Evolutionary conservation across 2,113 vertebrate genomes (phyloP).

Genomic region (Pachyramphus minor): DNA sequence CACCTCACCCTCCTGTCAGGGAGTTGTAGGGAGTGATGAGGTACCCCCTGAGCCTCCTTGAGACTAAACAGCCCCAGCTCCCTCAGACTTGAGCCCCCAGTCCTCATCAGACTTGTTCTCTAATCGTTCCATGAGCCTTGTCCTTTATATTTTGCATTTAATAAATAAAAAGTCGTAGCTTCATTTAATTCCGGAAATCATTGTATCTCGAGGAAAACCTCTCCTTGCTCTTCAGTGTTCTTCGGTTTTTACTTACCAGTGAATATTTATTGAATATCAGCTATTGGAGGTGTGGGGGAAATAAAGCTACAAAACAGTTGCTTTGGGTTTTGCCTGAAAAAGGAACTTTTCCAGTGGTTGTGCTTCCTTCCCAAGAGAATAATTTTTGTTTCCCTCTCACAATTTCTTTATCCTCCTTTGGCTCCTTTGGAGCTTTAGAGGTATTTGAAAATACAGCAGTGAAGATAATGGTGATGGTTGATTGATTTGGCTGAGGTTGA

Average conservation of each 20-base stretch:
- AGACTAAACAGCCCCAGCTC: neutral
- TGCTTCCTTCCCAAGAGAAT: neutral
- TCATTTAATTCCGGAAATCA: neutral
- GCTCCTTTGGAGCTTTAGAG: neutral
- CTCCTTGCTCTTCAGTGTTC: neutral
- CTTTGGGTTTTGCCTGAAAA: neutral
- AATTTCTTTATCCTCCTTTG: neutral
- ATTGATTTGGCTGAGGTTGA: neutral
- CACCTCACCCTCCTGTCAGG: neutral
- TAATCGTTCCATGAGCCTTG: neutral
- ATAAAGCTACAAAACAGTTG: neutral
- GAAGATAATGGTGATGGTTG: neutral
- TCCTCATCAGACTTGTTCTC: neutral
- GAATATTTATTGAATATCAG: neutral
- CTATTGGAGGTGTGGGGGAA: neutral
- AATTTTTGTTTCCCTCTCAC: neutral
- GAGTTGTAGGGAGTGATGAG: neutral
- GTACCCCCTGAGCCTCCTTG: fast-evolving
- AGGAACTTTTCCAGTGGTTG: neutral
- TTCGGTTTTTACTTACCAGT: neutral
- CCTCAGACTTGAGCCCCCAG: too few species aligned
- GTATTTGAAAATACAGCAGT: neutral
- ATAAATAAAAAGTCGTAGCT: neutral
- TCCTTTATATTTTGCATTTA: neutral
- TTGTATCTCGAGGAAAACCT: neutral